Evolutionary conservation across 2,888 invertebrate genomes (phyloP), one percentile per base, ranked within the genome.

Genomic region (Mythimna lalbum): DNA sequence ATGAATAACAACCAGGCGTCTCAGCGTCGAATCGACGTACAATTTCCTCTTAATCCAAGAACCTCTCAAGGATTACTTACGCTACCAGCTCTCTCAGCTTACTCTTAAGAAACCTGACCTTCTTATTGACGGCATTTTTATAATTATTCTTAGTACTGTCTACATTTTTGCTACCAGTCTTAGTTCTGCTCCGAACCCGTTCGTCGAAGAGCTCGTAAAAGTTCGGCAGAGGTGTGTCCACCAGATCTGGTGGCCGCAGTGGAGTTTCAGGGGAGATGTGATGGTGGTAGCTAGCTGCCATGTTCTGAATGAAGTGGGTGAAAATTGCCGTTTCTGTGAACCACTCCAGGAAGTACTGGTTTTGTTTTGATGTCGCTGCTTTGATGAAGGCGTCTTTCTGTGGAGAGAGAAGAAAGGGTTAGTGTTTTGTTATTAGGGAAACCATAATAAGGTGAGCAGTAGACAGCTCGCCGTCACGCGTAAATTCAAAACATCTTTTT

Each of bases 291-390:
- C 73, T 80, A 33, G 33, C 81, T 0, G 93, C 90, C 94, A 95
- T 94, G 87, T 96, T 96, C 81, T 97, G 97, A 65, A 97, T 96
- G 91, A 98, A 98, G 63, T 97, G 97, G 76, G 97, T 97, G 91
- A 98, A 98, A 98, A 98, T 98, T 1, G 98, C 97, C 0, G 98
- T 98, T 89, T 98, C 98, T 0, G 97, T 97, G 92, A 98, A 98
- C 98, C 98, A 98, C 82, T 98, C 98, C 0, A 98, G 94, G 91
- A 98, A 98, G 84, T 97, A 97, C 80, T 97, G 97, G 50, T 97
- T 96, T 61, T 97, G 97, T 88, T 97, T 97, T 0, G 97, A 97
- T 0, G 96, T 89, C 6, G 97, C 96, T 78, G 96, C 96, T 83
- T 97, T 97, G 47, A 98, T 96, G 91, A 98, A 98, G 12, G 96